Conservation (phyloP, 1,140 invertebrate genomes). For the Drosophila saltans region DNA sequence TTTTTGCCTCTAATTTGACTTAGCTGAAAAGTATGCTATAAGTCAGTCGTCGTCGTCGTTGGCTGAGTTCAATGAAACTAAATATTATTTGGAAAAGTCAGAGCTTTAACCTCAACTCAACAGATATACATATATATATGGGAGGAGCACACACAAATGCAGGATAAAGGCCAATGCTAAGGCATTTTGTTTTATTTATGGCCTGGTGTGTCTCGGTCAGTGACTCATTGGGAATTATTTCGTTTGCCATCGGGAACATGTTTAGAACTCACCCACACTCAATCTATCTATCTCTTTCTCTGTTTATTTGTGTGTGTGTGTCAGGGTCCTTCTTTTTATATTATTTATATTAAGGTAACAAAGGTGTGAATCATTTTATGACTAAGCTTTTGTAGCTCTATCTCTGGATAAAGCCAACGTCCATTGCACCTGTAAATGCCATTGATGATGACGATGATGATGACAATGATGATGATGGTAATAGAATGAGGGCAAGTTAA, state of each 20-base stretch:
- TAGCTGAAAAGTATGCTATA: slow-evolving; percentile 64
- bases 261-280: slow-evolving; percentile 13
- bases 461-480: background rate
- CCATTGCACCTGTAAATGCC: slow-evolving; percentile 52
- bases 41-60: slow-evolving; percentile 39
- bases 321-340: slow-evolving; percentile 11
- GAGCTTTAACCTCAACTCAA: slow-evolving; percentile 18
- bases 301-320: background rate
- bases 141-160: background rate
- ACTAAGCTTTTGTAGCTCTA: slow-evolving; percentile 56
- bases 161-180: slow-evolving; percentile 11
- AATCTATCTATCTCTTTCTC: no score
- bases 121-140: slow-evolving; percentile 13
- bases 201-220: slow-evolving; percentile 42
- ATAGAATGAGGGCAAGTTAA: slow-evolving; percentile 33
- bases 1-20: slow-evolving; percentile 33
- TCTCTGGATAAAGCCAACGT: slow-evolving; percentile 8
- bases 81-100: slow-evolving; percentile 29
- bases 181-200: slow-evolving; percentile 51
- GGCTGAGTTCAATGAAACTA: slow-evolving; percentile 45
- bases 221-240: slow-evolving; percentile 61
- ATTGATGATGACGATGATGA: background rate
- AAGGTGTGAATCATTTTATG: slow-evolving; percentile 52
- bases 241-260: slow-evolving; percentile 21
- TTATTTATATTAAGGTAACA: slow-evolving; percentile 18